Percentiles rank a stretch among this genome's conserved stretches.
These are phyloP conservation scores for Esox masquinongy DNA, from an alignment of 2,797 vertebrate genomes.

Conservation along the genomic window DNA sequence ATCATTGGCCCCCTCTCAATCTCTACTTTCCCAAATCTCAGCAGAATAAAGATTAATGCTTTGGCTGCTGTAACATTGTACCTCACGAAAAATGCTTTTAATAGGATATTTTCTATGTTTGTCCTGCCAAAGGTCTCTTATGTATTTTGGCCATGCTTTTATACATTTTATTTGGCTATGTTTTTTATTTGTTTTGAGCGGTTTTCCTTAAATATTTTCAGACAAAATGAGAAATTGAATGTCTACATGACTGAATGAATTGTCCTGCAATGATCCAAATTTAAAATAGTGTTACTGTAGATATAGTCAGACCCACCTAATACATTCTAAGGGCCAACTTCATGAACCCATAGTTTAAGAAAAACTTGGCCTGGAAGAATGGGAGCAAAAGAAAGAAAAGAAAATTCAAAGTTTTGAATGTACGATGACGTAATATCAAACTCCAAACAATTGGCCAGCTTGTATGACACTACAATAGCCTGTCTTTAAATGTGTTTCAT, in stretches of 20 bases:
- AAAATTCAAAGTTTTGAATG: not conserved
- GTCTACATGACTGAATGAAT: no score
- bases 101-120: conserved; percentile 35
- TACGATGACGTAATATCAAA: not conserved
- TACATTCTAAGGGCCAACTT: no score
- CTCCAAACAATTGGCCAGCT: not conserved
- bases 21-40: conserved; percentile 73
- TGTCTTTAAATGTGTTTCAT: not conserved
- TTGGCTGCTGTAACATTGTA: conserved; percentile 43
- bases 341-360: no score
- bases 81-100: conserved; percentile 47
- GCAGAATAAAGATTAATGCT: conserved; percentile 77
- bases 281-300: no score
- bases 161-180: not conserved
- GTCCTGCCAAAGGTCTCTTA: not conserved
- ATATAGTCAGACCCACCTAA: no score
- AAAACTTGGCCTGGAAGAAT: not conserved
- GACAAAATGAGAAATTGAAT: no score
- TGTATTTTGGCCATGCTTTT: not conserved
- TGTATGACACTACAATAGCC: not conserved
- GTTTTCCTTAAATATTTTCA: no score
- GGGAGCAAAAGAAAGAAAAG: not conserved
- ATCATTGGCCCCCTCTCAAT: conserved; percentile 80
- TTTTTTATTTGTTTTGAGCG: not conserved
- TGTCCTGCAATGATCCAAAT: no score